These are phyloP conservation scores for Lagopus leucura DNA, from an alignment of 2,113 vertebrate genomes.

Conservation along the genomic window DNA sequence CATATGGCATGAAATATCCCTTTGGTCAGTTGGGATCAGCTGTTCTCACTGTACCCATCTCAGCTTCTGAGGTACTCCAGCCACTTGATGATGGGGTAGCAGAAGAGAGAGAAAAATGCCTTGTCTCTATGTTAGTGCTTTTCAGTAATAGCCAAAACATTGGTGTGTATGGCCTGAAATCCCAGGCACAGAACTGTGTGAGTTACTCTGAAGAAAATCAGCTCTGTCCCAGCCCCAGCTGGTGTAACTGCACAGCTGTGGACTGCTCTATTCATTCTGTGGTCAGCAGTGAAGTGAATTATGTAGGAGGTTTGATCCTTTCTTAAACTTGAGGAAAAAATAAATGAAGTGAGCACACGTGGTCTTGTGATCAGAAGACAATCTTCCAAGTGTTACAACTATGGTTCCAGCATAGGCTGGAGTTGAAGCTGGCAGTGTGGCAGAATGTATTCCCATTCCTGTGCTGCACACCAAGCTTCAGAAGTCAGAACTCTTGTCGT, in stretches of 20 bases:
- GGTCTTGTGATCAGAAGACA: not conserved
- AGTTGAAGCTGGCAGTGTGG: not conserved
- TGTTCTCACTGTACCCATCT: not conserved
- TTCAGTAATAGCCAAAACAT: not conserved
- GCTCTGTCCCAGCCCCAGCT: not conserved
- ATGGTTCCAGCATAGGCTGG: not conserved
- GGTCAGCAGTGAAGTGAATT: not conserved
- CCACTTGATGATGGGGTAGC: not conserved
- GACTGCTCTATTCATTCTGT: not conserved
- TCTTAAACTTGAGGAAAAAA: not conserved
- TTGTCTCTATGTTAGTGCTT: not conserved
- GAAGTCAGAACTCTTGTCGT: accelerated
- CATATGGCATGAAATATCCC: not conserved
- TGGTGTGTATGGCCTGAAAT: not conserved
- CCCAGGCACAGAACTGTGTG: not conserved
- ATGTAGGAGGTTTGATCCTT: not conserved
- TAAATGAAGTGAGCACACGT: not conserved
- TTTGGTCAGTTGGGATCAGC: not conserved
- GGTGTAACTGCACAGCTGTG: not conserved
- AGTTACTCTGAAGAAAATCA: not conserved
- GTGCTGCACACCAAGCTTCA: not conserved
- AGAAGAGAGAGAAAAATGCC: not conserved
- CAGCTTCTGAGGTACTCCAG: not conserved
- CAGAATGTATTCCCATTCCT: not conserved
- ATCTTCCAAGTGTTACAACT: not conserved